Base-by-base conservation (phyloP, 2,888 invertebrate genomes). In the Aquatica leii region DNA sequence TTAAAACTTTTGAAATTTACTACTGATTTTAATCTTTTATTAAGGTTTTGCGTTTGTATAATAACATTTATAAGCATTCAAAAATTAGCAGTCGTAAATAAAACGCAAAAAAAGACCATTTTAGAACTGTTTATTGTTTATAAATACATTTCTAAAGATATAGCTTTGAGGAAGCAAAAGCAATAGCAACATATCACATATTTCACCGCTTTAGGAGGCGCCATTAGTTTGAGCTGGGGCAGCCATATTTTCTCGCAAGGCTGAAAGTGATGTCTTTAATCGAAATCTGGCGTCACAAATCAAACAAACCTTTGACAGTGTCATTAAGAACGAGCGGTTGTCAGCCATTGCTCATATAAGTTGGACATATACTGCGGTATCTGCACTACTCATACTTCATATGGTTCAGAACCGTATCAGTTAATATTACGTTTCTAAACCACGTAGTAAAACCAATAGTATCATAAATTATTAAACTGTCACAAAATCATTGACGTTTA, bases 221-320 rank as follows among this genome's bases (percentile, higher is more conserved):
- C 71, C 69, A 69, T 71, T 71, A 68, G 69, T 68, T 69, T 67
- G 66, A 66, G 64, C 60, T 59, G 63, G 58, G 60, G 59, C 73
- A 73, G 78, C 79, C 77, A 79, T 81, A 80, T 80, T 80, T 79
- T 78, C 75, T 73, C 75, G 74, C 75, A 75, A 76, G 76, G 77
- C 81, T 80, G 80, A 78, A 80, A 80, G 77, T 80, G 81, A 80
- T 80, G 80, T 77, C 79, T 80, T 80, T 80, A 81, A 80, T 80
- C 80, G 80, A 79, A 80, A 78, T 74, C 78, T 75, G 77, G 76
- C 80, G 78, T 81, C 81, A 81, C 81, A 81, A 81, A 81, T 81
- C 81, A 81, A 79, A 71, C 79, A 80, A 78, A 78, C 76, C 76
- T 80, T 79, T 79, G 80, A 80, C 80, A 79, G 78, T 78, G 79